A percentile compares a stretch with the other conserved stretches of the same genome.
These are phyloP conservation scores for Eulemur coronatus DNA, from an alignment of 2,797 vertebrate species.

Conservation along the genomic window DNA sequence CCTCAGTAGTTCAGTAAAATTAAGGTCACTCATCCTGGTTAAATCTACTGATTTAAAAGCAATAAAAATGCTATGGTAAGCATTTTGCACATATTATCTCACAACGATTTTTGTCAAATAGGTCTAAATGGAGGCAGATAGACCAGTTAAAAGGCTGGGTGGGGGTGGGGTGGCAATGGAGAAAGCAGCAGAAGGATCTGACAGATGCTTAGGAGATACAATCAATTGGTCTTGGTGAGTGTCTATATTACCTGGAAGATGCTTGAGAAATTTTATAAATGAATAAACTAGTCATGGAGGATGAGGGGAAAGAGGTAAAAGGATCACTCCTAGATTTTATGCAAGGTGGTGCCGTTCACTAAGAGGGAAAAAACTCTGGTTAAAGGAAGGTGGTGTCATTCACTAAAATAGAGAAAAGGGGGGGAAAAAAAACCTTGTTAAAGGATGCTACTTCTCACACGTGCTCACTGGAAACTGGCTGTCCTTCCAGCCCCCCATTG, in stretches of 20 bases:
- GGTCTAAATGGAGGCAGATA: background rate
- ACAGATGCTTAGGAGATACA: background rate
- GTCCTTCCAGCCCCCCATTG: background rate
- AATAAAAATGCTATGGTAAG: background rate
- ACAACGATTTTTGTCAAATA: background rate
- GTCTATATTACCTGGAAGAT: background rate
- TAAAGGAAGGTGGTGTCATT: background rate
- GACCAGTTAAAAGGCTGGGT: background rate
- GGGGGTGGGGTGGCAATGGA: background rate
- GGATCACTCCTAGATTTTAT: background rate
- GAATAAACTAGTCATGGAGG: background rate
- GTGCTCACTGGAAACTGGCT: background rate
- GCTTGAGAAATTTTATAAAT: background rate
- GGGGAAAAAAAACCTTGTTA: background rate
- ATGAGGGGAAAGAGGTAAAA: background rate
- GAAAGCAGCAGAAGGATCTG: background rate
- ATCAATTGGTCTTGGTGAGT: background rate
- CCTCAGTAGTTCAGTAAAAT: background rate
- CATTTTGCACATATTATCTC: background rate
- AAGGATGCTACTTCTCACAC: background rate
- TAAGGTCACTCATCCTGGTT: background rate
- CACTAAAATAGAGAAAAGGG: background rate
- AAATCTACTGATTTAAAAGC: background rate
- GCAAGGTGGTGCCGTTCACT: background rate
- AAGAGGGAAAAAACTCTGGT: background rate